A percentile compares a stretch with the other conserved stretches of the same genome.
phyloP scores from a whole-genome alignment of 2,113 vertebrate genomes.

The Lipotes vexillifer region DNA sequence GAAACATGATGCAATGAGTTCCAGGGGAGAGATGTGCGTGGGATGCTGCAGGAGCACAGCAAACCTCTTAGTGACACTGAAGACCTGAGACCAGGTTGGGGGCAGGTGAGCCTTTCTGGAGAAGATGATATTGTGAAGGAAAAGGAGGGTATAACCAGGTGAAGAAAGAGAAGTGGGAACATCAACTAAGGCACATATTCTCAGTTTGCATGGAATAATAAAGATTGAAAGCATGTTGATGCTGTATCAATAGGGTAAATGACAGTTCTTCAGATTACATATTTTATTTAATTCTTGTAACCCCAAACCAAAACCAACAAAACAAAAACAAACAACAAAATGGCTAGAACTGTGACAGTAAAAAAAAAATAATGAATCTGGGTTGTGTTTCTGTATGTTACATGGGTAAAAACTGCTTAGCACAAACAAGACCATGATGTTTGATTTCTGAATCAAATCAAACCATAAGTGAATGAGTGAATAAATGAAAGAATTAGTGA shows the following conservation, averaged over 20 bases:
- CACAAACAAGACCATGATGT: not conserved
- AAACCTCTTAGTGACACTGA: not conserved
- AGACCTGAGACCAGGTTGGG: not conserved
- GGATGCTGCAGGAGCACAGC: not conserved
- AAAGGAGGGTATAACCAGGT: not conserved
- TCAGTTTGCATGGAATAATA: not conserved
- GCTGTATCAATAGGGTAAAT: not conserved
- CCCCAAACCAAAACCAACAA: not conserved
- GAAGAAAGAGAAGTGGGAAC: not conserved
- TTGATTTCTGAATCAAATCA: not conserved
- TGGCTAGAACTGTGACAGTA: not conserved
- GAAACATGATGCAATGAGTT: not conserved
- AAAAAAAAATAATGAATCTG: not conserved
- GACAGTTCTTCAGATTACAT: not conserved
- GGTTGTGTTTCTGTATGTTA: not conserved
- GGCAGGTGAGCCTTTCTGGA: not conserved
- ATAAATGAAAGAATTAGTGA: not conserved
- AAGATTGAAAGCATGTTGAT: not conserved
- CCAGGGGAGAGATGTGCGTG: not conserved
- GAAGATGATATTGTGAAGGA: not conserved
- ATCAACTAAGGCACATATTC: not conserved
- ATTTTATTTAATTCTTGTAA: conserved; percentile 3
- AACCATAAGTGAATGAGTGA: not conserved
- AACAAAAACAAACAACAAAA: not conserved
- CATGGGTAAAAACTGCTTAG: not conserved